phyloP scores from a whole-genome alignment of 2,888 invertebrate species.

The Eupithecia subfuscata region DNA sequence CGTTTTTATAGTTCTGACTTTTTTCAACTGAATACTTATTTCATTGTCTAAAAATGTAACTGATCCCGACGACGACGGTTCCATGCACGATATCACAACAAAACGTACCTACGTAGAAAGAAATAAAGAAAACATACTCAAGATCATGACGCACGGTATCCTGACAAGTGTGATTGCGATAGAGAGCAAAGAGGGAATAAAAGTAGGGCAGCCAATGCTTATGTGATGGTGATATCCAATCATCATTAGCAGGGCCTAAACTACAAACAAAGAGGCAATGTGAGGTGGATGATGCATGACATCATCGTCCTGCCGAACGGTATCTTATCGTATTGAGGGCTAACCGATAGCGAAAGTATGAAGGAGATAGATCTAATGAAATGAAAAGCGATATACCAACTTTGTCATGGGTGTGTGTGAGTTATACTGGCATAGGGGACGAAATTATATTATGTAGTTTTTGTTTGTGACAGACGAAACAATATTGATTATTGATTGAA shows the following conservation, averaged over 20 bases:
- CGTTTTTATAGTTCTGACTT: no score
- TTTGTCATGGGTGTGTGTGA: not conserved
- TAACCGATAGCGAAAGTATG: slow-evolving; percentile 21
- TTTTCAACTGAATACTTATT: no score
- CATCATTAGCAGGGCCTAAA: not conserved
- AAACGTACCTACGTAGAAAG: no score
- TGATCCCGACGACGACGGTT: no score
- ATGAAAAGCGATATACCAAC: not conserved
- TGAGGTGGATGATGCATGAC: slow-evolving; percentile 34
- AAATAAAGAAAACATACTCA: no score
- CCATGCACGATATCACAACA: no score
- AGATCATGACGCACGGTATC: no score
- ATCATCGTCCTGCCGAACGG: slow-evolving; percentile 41
- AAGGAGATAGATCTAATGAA: not conserved
- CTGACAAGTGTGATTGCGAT: no score
- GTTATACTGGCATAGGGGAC: not conserved
- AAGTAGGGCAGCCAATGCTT: no score
- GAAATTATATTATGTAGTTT: not conserved
- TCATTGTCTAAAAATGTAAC: no score
- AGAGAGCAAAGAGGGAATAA: not conserved
- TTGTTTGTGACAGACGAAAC: not conserved
- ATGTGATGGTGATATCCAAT: no score
- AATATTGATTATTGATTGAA: not conserved
- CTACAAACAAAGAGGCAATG: slow-evolving; percentile 40
- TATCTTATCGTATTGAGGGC: slow-evolving; percentile 39